Conservation (phyloP, 2,888 invertebrate genomes). For the Brassicogethes aeneus region DNA sequence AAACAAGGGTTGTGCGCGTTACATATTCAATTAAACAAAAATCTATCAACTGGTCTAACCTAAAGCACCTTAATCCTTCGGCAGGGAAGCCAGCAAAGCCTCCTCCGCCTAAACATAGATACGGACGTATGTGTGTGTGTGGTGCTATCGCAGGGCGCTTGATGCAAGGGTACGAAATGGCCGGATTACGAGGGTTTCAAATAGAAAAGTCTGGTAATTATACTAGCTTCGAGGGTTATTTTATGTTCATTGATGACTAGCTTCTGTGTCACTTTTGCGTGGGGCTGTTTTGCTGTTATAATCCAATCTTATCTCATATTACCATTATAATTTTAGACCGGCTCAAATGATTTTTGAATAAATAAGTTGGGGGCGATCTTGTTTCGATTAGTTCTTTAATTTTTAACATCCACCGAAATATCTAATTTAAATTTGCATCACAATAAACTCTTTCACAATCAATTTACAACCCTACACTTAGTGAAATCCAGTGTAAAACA, state of each 20-base stretch:
- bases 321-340: conserved; percentile 24
- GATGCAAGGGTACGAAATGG: conserved; percentile 30
- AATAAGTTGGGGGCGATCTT: not conserved
- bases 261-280: conserved; percentile 21
- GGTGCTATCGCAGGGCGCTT: conserved; percentile 20
- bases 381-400: not conserved
- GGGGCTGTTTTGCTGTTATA: conserved; percentile 25
- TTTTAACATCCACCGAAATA: too few relatives aligned
- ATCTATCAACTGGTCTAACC: conserved; percentile 48
- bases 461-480: too few relatives aligned
- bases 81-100: conserved; percentile 29
- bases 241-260: conserved; percentile 38
- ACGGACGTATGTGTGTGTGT: too few relatives aligned
- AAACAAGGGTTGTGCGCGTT: conserved; percentile 42
- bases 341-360: conserved; percentile 9
- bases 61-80: conserved; percentile 40
- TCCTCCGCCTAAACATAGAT: conserved; percentile 23
- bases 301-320: conserved; percentile 36
- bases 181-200: conserved; percentile 34
- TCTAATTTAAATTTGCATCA: too few relatives aligned
- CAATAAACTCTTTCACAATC: too few relatives aligned
- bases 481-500: too few relatives aligned
- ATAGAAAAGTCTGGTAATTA: conserved; percentile 37
- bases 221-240: conserved; percentile 37
- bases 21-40: conserved; percentile 68